Conservation (phyloP, 2,797 vertebrate genomes). For the Numenius phaeopus region DNA sequence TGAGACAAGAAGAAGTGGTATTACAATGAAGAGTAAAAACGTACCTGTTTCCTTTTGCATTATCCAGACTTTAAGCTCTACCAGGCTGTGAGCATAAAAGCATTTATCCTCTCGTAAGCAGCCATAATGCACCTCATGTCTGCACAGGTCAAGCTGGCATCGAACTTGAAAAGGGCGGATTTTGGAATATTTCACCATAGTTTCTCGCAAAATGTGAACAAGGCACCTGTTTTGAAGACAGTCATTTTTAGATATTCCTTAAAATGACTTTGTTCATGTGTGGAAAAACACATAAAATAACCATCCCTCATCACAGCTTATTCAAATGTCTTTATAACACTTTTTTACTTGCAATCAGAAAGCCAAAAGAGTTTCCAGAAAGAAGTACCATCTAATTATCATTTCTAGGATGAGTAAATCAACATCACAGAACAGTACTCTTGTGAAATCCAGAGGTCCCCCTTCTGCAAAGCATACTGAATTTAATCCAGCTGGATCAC, state of each 20-base stretch:
- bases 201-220: slow-evolving; percentile 94
- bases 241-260: not conserved
- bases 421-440: not conserved
- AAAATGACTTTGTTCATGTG: not conserved
- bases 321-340: not conserved
- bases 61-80: slow-evolving; percentile 97
- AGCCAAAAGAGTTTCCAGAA: not conserved
- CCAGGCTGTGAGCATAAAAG: slow-evolving; percentile 95
- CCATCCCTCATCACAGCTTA: not conserved
- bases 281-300: not conserved
- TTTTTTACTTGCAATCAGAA: not conserved
- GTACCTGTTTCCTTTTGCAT: slow-evolving; percentile 92
- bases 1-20: not conserved
- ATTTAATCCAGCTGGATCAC: not conserved
- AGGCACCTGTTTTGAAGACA: slow-evolving; percentile 87
- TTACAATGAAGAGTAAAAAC: not conserved
- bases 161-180: slow-evolving; percentile 85
- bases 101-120: slow-evolving; percentile 94
- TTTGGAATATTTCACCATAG: slow-evolving; percentile 93
- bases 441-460: not conserved
- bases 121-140: slow-evolving; percentile 95
- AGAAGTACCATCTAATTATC: not conserved
- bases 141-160: slow-evolving; percentile 92
- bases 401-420: not conserved
- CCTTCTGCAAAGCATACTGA: not conserved